phyloP scores from a whole-genome alignment of 2,888 invertebrate species.

The Blastobasis lacticolella region DNA sequence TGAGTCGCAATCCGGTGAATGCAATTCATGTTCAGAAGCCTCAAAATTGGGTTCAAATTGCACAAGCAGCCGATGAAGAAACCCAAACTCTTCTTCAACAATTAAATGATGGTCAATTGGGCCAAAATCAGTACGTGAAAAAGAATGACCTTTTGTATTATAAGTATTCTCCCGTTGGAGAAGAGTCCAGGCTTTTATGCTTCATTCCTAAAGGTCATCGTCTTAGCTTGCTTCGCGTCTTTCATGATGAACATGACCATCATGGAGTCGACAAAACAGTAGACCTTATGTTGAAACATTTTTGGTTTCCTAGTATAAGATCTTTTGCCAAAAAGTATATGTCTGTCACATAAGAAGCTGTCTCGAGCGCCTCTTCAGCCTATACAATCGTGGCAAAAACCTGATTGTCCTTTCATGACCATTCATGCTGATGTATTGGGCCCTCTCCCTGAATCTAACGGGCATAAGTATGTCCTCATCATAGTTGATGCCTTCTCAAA shows the following conservation, averaged over 20 bases:
- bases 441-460: conserved; percentile 4
- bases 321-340: too few species aligned
- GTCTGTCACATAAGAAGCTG: background rate
- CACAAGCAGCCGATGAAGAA: conserved; percentile 12
- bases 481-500: conserved; percentile 7
- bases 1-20: conserved; percentile 14
- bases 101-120: conserved; percentile 8
- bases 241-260: too few species aligned
- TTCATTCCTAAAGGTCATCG: conserved; percentile 10
- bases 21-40: too few species aligned
- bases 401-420: conserved; percentile 6
- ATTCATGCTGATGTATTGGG: conserved; percentile 7
- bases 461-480: conserved; percentile 2
- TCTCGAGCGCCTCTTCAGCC: conserved; percentile 2
- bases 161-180: conserved; percentile 2
- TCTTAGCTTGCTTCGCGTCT: too few species aligned
- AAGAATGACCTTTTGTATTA: background rate
- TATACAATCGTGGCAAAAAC: conserved; percentile 5
- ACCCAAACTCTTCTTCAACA: conserved; percentile 7
- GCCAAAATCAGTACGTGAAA: background rate
- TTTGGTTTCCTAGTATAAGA: conserved; percentile 3
- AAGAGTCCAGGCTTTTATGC: conserved; percentile 4
- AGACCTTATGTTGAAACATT: too few species aligned
- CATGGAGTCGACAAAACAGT: too few species aligned
- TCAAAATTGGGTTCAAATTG: conserved; percentile 15